These are phyloP conservation scores for Pachycephala philippinensis DNA, from an alignment of 2,113 vertebrate species.

Conservation along the genomic window DNA sequence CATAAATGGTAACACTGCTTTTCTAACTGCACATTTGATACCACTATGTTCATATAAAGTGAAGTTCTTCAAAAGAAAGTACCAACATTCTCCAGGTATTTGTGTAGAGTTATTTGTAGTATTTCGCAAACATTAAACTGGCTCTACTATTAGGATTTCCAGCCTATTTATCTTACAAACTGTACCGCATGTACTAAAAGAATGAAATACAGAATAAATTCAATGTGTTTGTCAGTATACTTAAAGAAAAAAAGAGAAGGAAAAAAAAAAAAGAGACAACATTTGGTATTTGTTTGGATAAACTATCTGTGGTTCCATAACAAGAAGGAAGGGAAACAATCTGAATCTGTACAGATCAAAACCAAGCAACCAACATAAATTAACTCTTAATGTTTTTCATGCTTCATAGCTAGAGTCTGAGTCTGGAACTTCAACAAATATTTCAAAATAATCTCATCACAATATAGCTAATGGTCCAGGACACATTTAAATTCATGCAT, in stretches of 20 bases:
- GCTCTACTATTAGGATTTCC: not conserved
- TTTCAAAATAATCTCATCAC: slow-evolving; percentile 8
- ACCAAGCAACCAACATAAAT: not conserved
- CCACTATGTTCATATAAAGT: not conserved
- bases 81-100: accelerated
- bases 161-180: not conserved
- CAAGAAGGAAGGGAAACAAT: not conserved
- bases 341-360: not conserved
- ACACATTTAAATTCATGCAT: not conserved
- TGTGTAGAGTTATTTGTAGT: not conserved
- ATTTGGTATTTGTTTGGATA: slow-evolving; percentile 18
- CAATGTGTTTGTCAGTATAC: not conserved
- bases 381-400: not conserved
- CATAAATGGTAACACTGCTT: not conserved
- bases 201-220: not conserved
- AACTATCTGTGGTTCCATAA: not conserved
- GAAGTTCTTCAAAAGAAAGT: not conserved
- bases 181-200: not conserved
- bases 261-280: not conserved
- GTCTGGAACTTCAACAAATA: not conserved
- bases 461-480: slow-evolving; percentile 9
- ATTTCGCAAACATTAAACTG: not conserved
- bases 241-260: not conserved
- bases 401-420: not conserved
- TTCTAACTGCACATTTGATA: not conserved